Evolutionary conservation across 2,797 vertebrate genomes (phyloP), one percentile per base, ranked within the genome.

Genomic region (Tamandua tetradactyla): DNA sequence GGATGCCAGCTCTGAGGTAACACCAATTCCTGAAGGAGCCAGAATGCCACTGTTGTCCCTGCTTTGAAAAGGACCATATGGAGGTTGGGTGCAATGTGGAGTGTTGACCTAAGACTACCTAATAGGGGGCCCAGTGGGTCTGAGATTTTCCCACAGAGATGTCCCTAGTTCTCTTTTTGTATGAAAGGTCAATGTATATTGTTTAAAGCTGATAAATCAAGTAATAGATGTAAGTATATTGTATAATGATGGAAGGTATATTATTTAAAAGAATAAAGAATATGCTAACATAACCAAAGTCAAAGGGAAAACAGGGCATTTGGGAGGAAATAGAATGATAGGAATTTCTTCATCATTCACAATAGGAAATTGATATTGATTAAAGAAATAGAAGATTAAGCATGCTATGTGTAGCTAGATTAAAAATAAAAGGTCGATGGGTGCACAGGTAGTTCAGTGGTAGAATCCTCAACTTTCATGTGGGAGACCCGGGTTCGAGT

Each of bases 251-350:
- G 69, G 61, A 87, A 75, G 66, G 8, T 75, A 57, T 55, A 44
- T 76, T 79, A 88, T 44, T 81, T 95, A 89, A 83, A 76, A 5
- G 8, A 83, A 64, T 76, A 59, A 90, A 80, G 42, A 89, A 80
- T 82, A 14, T 81, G 68, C n/a, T 59, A 80, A 52, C 14, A 83
- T 69, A 68, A 64, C 37, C 13, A 87, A 87, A 32, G 62, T 80
- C 61, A 91, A 91, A 83, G 18, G 27, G 30, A 35, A 91, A 94
- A 87, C 20, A 91, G 25, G 30, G 3, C 3, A 23, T 35, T 57
- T 80, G 5, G 3, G 47, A 82, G 7, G 35, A 93, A 79, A 35
- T 55, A 47, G 32, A 93, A 83, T 89, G 40, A 79, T 68, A 93
- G 9, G 10, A 66, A 27, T 78, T 85, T 72, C 61, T 66, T 68